Evolutionary conservation across 2,888 invertebrate species (phyloP).

Genomic region (Aleiodes alternator): DNA sequence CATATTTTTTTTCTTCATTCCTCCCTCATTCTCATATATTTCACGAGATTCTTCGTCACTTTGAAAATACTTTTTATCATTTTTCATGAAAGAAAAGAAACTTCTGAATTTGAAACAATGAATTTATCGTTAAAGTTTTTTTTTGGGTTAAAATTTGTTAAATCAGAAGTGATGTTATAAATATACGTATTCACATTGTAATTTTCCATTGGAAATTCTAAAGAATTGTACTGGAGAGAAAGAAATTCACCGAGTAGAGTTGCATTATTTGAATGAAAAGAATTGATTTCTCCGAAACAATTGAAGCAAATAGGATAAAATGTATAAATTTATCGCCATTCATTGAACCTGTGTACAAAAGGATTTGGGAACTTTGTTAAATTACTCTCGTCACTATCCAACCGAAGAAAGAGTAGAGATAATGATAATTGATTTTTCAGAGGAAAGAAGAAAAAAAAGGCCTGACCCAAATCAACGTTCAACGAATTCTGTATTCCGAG

Average conservation of each 20-base stretch:
- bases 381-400: neutral
- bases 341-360: too few relatives aligned
- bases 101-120: too few relatives aligned
- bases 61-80: neutral
- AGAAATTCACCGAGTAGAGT: too few relatives aligned
- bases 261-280: too few relatives aligned
- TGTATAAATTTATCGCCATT: too few relatives aligned
- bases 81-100: too few relatives aligned
- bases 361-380: too few relatives aligned
- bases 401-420: neutral
- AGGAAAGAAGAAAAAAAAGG: neutral
- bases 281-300: too few relatives aligned
- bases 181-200: neutral
- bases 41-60: neutral
- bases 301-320: too few relatives aligned
- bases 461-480: neutral
- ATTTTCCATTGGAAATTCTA: neutral
- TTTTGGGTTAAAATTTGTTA: too few relatives aligned
- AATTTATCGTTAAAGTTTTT: too few relatives aligned
- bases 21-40: neutral
- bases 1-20: neutral
- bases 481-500: neutral
- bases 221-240: too few relatives aligned
- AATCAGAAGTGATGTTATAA: neutral
- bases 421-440: constrained; percentile 4